These are phyloP conservation scores for Tetramorium bicarinatum DNA, from an alignment of 2,888 invertebrate genomes.

Conservation along the genomic window DNA sequence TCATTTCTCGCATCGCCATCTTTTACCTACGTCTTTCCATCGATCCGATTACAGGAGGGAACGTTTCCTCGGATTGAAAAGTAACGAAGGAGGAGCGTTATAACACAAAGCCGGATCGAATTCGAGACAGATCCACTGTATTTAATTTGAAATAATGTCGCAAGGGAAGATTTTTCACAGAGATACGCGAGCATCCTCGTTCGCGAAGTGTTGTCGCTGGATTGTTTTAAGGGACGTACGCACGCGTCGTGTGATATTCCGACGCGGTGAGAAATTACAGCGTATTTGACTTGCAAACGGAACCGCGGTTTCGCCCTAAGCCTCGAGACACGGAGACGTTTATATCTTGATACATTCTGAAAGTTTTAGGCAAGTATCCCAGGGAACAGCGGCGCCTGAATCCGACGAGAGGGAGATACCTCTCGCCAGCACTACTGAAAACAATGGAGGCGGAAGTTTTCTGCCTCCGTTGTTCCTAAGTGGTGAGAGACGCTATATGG, in stretches of 20 bases:
- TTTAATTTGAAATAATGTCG: not conserved
- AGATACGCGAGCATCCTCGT: not conserved
- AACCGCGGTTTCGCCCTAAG: not conserved
- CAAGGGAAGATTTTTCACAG: not conserved
- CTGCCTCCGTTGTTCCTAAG: constrained; percentile 40
- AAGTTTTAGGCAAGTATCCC: constrained; percentile 25
- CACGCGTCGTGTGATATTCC: not conserved
- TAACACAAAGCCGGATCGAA: not conserved
- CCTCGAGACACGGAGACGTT: constrained; percentile 1
- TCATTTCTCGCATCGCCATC: constrained; percentile 34
- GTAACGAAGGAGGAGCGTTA: not conserved
- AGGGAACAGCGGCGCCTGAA: not conserved
- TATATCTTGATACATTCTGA: constrained; percentile 45
- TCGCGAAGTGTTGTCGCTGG: not conserved
- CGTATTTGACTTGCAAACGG: constrained; percentile 50
- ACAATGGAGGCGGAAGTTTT: constrained; percentile 51
- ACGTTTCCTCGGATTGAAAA: not conserved
- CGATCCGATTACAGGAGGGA: not conserved
- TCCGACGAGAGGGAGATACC: constrained; percentile 2
- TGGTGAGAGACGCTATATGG: constrained; percentile 19
- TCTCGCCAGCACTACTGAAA: constrained; percentile 23
- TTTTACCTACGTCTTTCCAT: not conserved
- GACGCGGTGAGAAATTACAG: constrained; percentile 26
- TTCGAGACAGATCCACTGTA: not conserved
- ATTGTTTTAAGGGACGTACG: constrained; percentile 3